Base-by-base conservation (phyloP, 92 coral and sea anemone species). In the Zoanthus sociatus region DNA sequence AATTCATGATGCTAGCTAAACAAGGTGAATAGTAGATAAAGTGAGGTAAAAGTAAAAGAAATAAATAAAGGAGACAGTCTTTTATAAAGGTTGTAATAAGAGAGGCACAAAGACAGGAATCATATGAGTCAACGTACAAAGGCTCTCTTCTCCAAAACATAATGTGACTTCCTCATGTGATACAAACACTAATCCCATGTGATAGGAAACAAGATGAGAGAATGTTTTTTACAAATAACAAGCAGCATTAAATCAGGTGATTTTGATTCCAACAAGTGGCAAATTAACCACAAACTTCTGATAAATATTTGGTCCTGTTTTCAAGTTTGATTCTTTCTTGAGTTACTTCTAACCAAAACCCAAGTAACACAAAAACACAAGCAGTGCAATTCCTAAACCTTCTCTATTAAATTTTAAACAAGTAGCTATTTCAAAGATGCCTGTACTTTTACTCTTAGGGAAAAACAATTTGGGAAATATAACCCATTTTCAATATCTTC, bases 121-220 rank as follows among this genome's bases (percentile, higher is more conserved):
- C 82, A 77, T 45, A 55, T 77, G 82, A 37, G 69, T 32, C 13
- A 71, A 71, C 33, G 33, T 46, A 12, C 45, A 60, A 60, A 78
- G 83, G 58, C 71, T 63, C 69, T 63, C 31, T 63, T n/a, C 69
- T 20, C 69, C 0, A 63, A 18, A 17, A 17, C 1, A 63, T 63
- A 63, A 63, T 63, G 69, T 63, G 69, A 63, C 69, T 63, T 63
- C 69, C 69, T 69, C 74, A 69, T 69, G 74, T 69, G 74, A 69
- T 69, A 69, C 21, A 69, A 67, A 32, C 74, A 69, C 69, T 63
- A 16, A 5, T 18, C 1, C 69, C 69, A 63, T 74, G 78, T 74
- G 78, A 74, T 21, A 74, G 48, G 18, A 71, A 73, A 48, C 78
- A 74, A 74, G 78, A 3, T 44, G 26, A 51, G 78, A 31, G 54